Base-by-base conservation (phyloP, 2,113 vertebrate genomes). In the Phalacrocorax pelagicus region DNA sequence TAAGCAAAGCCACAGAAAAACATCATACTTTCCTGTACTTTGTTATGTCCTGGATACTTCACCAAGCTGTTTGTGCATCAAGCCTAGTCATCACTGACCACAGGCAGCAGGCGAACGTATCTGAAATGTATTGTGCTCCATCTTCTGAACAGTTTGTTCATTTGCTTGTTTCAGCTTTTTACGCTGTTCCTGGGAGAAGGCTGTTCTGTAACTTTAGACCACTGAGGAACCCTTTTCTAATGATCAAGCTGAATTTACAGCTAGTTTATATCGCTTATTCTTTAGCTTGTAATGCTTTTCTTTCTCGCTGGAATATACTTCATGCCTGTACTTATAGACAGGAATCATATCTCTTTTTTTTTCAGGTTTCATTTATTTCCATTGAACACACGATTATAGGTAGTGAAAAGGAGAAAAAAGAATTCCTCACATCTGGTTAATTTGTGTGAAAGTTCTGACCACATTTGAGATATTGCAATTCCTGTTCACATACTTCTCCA, bases 91-190 rank as follows among this genome's bases (percentile, higher is more conserved):
- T 19, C 40, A 26, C 30, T 70, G 65, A 49, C 26, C 11, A 26
- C 30, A 57, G 30, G 14, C 14, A 58, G 12, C 19, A 17, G 22
- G 12, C 4, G 4, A 51, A 38, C 4, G 4, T 19, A 5, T 19
- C 59, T 40, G 20, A 34, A 46, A 29, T 3, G 11, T 12, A 6
- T 22, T 0, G 0, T 22, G 13, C 34, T 54, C 1, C 0, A 34
- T 29, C 8, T 54, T 30, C 69, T 61, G 27, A 81, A 29, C 3
- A 30, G 46, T 26, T 47, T n/a, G 11, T 36, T 36, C 1, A 0
- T 18, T 75, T 65, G 10, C 7, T 42, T 75, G 15, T 8, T 47
- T 49, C 4, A 3, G 5, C 8, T 40, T 46, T 51, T 61, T 23
- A 34, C 23, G 30, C 3, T 38, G 2, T 26, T 73, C 54, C 27